phyloP scores from a whole-genome alignment of 2,797 vertebrate species.

The Caiman crocodilus region DNA sequence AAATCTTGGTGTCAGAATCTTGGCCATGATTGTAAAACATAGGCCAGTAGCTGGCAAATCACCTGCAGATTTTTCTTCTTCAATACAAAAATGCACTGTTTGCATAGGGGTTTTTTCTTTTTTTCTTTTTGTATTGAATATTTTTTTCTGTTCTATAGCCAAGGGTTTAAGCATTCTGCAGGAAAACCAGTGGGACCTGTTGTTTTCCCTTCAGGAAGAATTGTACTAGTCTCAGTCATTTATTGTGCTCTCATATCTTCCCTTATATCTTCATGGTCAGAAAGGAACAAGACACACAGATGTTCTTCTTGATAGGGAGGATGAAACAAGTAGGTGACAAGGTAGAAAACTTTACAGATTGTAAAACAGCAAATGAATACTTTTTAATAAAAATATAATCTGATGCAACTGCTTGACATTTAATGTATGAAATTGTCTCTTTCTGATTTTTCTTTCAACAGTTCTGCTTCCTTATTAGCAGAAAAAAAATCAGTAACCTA shows the following conservation, averaged over 20 bases:
- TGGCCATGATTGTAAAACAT: conserved; percentile 29
- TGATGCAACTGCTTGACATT: conserved; percentile 55
- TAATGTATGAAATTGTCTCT: conserved; percentile 15
- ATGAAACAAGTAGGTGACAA: conserved; percentile 19
- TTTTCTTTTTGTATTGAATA: not conserved
- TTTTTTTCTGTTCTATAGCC: not conserved
- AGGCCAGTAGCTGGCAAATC: not conserved
- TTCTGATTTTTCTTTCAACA: conserved; percentile 38
- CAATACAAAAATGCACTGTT: not conserved
- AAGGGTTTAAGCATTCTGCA: conserved; percentile 42
- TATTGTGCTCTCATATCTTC: conserved; percentile 40
- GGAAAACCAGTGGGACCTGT: conserved; percentile 17
- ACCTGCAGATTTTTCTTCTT: conserved; percentile 24
- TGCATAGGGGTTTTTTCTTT: not conserved
- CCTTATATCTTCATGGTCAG: conserved; percentile 18
- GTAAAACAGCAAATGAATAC: not conserved
- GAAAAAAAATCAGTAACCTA: conserved; percentile 34
- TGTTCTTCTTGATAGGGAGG: not conserved
- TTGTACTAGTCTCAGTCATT: conserved; percentile 55
- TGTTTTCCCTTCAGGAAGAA: conserved; percentile 61
- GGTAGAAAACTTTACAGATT: not conserved
- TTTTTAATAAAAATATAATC: conserved; percentile 47
- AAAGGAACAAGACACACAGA: conserved; percentile 15
- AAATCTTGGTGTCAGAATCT: conserved; percentile 1
- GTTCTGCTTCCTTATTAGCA: conserved; percentile 29